These are phyloP conservation scores for Myrmophylax atrothorax DNA, from an alignment of 2,113 vertebrate species.

Conservation along the genomic window DNA sequence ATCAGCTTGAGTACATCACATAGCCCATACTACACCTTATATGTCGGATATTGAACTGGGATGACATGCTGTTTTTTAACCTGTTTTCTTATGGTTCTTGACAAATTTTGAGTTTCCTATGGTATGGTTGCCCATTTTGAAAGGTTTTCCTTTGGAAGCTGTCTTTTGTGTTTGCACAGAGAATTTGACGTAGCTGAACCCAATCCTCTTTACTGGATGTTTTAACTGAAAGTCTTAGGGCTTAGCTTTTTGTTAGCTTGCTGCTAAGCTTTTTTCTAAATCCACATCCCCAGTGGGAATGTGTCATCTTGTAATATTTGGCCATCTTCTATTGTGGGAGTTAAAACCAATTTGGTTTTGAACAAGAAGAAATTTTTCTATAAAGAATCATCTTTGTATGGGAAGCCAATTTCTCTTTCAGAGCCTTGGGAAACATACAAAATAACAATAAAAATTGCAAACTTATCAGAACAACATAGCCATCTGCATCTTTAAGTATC, in stretches of 20 bases:
- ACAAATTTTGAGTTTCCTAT: background rate
- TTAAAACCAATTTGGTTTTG: background rate
- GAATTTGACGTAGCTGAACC: slow-evolving; percentile 14
- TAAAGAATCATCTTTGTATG: background rate
- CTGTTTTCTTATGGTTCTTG: background rate
- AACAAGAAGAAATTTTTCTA: background rate
- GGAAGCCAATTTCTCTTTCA: background rate
- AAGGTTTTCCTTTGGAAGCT: background rate
- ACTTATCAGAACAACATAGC: background rate
- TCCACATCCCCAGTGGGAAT: background rate
- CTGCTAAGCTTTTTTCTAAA: slow-evolving; percentile 9
- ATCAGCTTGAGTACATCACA: rapidly evolving
- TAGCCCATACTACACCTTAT: background rate
- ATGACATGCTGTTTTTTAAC: background rate
- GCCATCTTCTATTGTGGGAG: background rate
- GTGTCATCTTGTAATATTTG: background rate
- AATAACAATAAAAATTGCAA: background rate
- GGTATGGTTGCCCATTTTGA: background rate
- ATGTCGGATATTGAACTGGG: background rate
- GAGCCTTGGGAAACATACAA: background rate
- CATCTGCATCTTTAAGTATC: background rate
- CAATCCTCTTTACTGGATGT: background rate
- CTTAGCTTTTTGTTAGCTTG: slow-evolving; percentile 11
- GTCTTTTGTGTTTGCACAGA: background rate
- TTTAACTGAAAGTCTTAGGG: slow-evolving; percentile 7